Evolutionary conservation across 2,113 vertebrate species (phyloP), one percentile per base, ranked within the genome.

Genomic region (Ornithorhynchus anatinus): DNA sequence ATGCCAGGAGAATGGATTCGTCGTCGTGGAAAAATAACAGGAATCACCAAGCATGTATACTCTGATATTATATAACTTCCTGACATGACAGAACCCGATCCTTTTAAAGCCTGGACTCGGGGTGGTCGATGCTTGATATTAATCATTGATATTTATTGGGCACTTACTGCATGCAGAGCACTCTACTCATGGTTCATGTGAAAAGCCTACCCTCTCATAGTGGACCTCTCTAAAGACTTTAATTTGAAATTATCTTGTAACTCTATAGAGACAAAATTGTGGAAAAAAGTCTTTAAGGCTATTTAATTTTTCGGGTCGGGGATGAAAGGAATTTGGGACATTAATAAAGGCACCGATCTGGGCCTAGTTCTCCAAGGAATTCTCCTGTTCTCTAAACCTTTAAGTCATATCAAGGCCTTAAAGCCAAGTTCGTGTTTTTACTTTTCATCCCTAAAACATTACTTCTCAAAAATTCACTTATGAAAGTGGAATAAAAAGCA

Each of bases 31-130:
- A 8, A 39, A 15, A 67, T 54, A 73, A 47, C n/a, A n/a, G 35
- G 43, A 29, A 17, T 61, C n/a, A 16, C 65, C 36, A 69, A 51
- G 60, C 66, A 31, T 56, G 70, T 85, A 70, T 44, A 57, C 56
- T 79, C 77, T 83, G 79, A 74, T 62, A 63, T 82, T 47, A 36
- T 81, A 75, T 73, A 72, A 60, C 53, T 72, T 84, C 50, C 53
- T 50, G 11, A 14, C 48, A 79, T 59, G 43, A 84, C 57, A 50
- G 52, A 59, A 57, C 67, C 43, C 0, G 64, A 50, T 69, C 83
- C 43, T 65, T 60, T 52, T 44, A 52, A 75, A 78, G 29, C 10
- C 56, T 42, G 56, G 63, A 44, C 58, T 54, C 36, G 45, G 50
- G 29, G 13, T 59, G 15, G 50, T 36, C 57, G 32, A 29, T 13